Evolutionary conservation across 2,888 invertebrate genomes (phyloP).

Genomic region (Eutolmus rufibarbis): DNA sequence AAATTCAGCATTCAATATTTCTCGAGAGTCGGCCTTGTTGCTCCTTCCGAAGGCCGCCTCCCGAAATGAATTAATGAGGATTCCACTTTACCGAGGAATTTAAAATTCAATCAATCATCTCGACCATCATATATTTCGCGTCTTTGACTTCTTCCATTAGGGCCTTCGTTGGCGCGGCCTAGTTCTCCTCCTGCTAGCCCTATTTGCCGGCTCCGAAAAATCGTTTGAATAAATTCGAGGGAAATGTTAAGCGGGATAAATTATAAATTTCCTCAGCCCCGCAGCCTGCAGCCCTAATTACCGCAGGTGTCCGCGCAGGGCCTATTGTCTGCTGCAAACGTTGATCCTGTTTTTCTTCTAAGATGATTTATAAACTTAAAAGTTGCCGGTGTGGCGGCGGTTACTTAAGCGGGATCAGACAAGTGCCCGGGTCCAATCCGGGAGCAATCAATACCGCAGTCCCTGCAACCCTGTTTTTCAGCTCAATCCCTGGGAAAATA

Average conservation of each 20-base stretch:
- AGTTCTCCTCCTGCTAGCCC: background rate
- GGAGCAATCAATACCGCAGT: background rate
- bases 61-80: background rate
- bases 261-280: background rate
- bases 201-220: background rate
- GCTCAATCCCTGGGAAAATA: background rate
- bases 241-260: slow-evolving; percentile 14
- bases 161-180: background rate
- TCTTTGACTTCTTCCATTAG: slow-evolving; percentile 7
- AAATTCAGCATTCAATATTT: slow-evolving; percentile 25
- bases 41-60: background rate
- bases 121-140: slow-evolving; percentile 4
- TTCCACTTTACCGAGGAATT: background rate
- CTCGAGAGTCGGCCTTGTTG: background rate
- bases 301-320: background rate
- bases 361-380: background rate
- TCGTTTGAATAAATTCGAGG: background rate
- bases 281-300: background rate
- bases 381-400: background rate
- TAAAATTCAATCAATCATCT: slow-evolving; percentile 30
- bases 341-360: background rate
- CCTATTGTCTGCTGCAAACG: background rate
- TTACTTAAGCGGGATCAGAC: background rate
- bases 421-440: background rate
- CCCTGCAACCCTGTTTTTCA: background rate